Base-by-base conservation (phyloP, 2,797 vertebrate species). In the Taeniopygia guttata region DNA sequence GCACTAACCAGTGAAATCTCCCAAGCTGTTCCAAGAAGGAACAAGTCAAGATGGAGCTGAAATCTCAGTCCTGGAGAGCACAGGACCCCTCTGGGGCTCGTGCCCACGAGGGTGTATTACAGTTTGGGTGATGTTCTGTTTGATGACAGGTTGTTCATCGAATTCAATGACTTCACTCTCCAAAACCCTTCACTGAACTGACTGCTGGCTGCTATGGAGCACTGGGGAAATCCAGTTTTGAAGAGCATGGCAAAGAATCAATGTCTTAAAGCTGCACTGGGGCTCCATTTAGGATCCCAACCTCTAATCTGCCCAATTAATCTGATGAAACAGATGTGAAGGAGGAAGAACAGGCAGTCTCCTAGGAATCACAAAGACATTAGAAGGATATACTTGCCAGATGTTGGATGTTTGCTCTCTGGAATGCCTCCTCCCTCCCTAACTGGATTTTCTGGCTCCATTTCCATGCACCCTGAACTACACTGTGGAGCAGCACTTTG, bases 331-430 rank as follows among this genome's bases (percentile, higher is more conserved):
- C 89, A 94, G 90, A 96, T 94, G 94, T 75, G 85, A 74, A 76
- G 56, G 86, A 94, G 81, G 93, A 97, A 96, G 96, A 94, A 72
- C 87, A 96, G 83, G 49, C 75, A 90, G 69, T 76, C 94, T 94
- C 94, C 63, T 5, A 87, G 91, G 94, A 93, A 74, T 83, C 78
- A 17, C 52, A 55, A 72, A 90, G 86, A 67, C 69, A 72, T 90
- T 19, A 78, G 76, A 90, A 77, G 45, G 74, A 91, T 92, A 90
- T 84, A 68, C 43, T 89, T 94, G 94, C 96, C 96, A 96, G 96
- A 95, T 97, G 95, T 69, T 95, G 75, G 78, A 89, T 63, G 75
- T 69, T 90, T 93, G 86, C 92, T 91, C 66, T 89, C 80, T 89
- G 93, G 81, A 94, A 89, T 0, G 1, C 51, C 91, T 90, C 75